Conservation (phyloP, 1,140 invertebrate species). For the Scaptomyza graminum region DNA sequence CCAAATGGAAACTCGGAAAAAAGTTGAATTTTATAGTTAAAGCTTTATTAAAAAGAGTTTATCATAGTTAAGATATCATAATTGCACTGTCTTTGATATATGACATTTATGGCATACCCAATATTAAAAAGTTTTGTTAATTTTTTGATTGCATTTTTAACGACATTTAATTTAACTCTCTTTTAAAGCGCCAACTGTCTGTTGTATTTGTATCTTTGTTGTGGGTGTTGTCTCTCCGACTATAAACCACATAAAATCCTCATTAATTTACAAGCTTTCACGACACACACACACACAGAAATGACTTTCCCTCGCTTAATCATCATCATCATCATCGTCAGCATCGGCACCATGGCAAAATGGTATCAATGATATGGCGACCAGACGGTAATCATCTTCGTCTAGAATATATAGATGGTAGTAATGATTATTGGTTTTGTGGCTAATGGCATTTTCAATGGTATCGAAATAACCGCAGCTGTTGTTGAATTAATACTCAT, state of each 20-base stretch:
- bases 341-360: conserved; percentile 26
- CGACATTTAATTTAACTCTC: conserved; percentile 35
- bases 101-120: conserved; percentile 14
- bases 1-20: too few species aligned
- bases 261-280: conserved; percentile 68
- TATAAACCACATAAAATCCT: conserved; percentile 65
- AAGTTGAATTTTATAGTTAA: too few species aligned
- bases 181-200: conserved; percentile 6
- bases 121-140: conserved; percentile 45
- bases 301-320: conserved; percentile 71
- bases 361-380: conserved; percentile 17
- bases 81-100: neutral
- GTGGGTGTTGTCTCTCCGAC: conserved; percentile 37
- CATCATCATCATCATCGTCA: conserved; percentile 46
- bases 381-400: conserved; percentile 16
- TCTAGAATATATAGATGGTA: conserved; percentile 42
- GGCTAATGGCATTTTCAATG: conserved; percentile 65
- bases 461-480: conserved; percentile 31
- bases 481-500: conserved; percentile 51
- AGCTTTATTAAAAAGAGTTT: too few species aligned
- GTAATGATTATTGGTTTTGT: neutral
- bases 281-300: conserved; percentile 24
- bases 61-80: neutral
- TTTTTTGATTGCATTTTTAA: conserved; percentile 35
- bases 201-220: conserved; percentile 16